phyloP scores from a whole-genome alignment of 2,113 vertebrate genomes.

The Calidris pygmaea region DNA sequence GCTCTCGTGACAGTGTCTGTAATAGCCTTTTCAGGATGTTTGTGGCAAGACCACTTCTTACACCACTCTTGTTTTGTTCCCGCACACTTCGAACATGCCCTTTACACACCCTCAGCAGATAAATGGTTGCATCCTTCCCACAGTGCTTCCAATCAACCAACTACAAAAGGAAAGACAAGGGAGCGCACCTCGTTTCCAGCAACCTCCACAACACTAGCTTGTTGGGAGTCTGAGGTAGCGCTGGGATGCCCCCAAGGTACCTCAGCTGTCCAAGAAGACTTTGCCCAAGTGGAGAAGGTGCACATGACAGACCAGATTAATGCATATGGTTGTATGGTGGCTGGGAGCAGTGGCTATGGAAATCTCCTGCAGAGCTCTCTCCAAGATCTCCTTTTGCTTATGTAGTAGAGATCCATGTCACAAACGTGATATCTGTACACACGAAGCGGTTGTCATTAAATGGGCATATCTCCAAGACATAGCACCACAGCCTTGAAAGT shows the following conservation, averaged over 20 bases:
- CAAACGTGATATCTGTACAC: no score
- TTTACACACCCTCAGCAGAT: neutral
- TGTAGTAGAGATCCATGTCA: neutral
- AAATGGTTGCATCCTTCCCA: neutral
- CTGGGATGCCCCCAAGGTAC: neutral
- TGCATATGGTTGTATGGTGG: neutral
- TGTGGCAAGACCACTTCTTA: neutral
- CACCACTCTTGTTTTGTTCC: neutral
- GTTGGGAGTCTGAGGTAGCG: neutral
- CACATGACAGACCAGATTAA: neutral
- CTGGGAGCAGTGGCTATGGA: neutral
- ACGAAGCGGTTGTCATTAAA: neutral
- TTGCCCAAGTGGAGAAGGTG: neutral
- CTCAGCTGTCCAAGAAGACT: neutral
- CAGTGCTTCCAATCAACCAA: neutral
- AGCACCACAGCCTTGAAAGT: neutral
- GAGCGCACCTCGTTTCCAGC: neutral
- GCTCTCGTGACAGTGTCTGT: neutral
- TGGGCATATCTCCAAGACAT: accelerated
- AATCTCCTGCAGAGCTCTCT: neutral
- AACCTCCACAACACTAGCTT: accelerated
- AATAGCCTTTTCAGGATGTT: neutral
- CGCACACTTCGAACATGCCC: accelerated
- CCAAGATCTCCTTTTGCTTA: neutral
- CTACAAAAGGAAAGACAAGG: neutral